phyloP scores from a whole-genome alignment of 2,797 vertebrate genomes.

The Poecilia gillii region DNA sequence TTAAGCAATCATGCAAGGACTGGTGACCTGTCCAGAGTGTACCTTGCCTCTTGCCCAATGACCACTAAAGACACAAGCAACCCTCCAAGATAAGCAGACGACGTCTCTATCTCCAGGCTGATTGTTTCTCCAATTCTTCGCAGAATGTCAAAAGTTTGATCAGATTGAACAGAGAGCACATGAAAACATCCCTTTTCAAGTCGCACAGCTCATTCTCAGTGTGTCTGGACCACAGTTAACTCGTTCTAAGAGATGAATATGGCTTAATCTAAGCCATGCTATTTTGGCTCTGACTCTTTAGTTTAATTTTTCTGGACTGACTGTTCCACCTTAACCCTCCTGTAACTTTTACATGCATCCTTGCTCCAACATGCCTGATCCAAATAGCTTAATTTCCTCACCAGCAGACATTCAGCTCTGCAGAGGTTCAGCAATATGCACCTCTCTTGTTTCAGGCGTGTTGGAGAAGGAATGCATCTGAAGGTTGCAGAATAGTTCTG shows the following conservation, averaged over 20 bases:
- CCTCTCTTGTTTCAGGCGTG: background rate
- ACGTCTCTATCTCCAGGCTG: background rate
- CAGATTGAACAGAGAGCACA: background rate
- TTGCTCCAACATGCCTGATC: background rate
- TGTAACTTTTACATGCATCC: background rate
- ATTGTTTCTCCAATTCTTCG: background rate
- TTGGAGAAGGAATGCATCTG: background rate
- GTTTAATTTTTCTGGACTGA: background rate
- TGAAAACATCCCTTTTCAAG: background rate
- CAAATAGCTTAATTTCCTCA: no score
- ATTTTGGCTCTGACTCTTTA: background rate
- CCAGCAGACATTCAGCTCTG: background rate
- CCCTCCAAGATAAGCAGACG: background rate
- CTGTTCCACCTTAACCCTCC: background rate
- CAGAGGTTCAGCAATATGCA: background rate
- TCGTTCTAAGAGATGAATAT: background rate
- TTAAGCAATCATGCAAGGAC: background rate
- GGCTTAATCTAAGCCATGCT: background rate
- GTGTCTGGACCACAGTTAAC: background rate
- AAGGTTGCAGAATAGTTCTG: no score
- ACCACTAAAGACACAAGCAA: background rate
- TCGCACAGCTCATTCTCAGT: background rate
- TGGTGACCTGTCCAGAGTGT: background rate
- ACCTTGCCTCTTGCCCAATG: background rate
- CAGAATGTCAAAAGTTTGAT: background rate